A percentile compares a stretch with the other conserved stretches of the same genome.
Conservation (phyloP, 2,113 vertebrate species). For the Crotophaga sulcirostris region DNA sequence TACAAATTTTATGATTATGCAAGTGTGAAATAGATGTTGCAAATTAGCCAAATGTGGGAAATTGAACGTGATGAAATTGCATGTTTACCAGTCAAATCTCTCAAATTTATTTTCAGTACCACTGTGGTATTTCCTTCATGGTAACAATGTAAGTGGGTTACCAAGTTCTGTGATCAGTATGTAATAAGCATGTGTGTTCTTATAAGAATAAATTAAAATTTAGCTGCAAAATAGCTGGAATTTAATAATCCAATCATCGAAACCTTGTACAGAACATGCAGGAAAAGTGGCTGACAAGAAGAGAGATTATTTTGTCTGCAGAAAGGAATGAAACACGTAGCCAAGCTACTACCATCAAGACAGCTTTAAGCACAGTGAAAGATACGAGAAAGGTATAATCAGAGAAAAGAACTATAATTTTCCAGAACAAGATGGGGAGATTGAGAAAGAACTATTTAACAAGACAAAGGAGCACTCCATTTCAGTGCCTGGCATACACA, state of each 20-base stretch:
- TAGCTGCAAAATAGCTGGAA: neutral
- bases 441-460: conserved; percentile 18
- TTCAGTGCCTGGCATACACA: neutral
- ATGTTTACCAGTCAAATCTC: neutral
- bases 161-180: neutral
- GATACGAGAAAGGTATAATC: conserved; percentile 47
- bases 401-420: conserved; percentile 61
- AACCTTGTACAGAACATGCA: neutral
- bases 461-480: conserved; percentile 3
- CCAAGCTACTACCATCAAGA: conserved; percentile 17
- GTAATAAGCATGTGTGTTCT: neutral
- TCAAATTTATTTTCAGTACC: neutral
- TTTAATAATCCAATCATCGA: neutral
- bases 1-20: neutral
- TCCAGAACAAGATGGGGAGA: neutral
- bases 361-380: conserved; percentile 30
- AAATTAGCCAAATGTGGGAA: neutral
- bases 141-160: neutral
- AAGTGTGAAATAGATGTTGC: neutral
- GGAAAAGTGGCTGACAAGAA: neutral
- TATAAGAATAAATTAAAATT: neutral
- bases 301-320: conserved; percentile 14
- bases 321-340: neutral
- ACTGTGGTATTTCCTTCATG: neutral
- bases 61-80: neutral